Base-by-base conservation (phyloP, 2,888 invertebrate species). In the Platerodrilus igneus region DNA sequence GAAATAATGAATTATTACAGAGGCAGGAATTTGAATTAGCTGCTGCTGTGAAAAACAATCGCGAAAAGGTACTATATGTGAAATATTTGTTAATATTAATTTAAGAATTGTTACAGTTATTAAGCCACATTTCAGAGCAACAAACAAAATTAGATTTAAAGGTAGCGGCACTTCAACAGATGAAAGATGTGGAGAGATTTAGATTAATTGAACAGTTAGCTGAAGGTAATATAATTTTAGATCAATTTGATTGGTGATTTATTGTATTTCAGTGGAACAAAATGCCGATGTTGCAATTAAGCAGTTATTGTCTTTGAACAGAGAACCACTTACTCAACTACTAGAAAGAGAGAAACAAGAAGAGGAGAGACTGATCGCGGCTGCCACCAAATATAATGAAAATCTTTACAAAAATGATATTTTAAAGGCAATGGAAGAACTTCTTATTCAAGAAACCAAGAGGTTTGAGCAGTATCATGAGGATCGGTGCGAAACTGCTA, bases 381-480 rank as follows among this genome's bases (percentile, higher is more conserved):
- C 78, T 40, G 75, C 74, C 10, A 60, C 70, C 37, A 72, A 73
- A 59, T 74, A 76, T 56, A 74, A 75, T 65, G 74, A 75, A 56
- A 71, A 70, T 56, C 65, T 84, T 18, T 75, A 75, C 49, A 82
- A 79, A 62, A 72, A 75, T 57, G 83, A 86, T 63, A 77, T 84
- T 35, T 68, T 86, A 28, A 76, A 72, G 57, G 80, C 81, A 28
- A 86, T 86, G 84, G 76, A 83, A 60, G 72, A 74, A 54, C 67
- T 85, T 21, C 67, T 86, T 26, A 75, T 78, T 47, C 79, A 83
- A 60, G 83, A 86, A 62, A 74, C 76, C 44, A 66, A 72, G 19
- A 74, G 76, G 45, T 77, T 84, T 48, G 74, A 75, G 56, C 70
- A 77, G 51, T 80, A 84, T 59, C 77, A 79, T 52, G 73, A 78